A percentile compares a stretch with the other conserved stretches of the same genome.
Evolutionary conservation across 2,888 invertebrate genomes (phyloP).

Genomic region (Ophioninae sp.): DNA sequence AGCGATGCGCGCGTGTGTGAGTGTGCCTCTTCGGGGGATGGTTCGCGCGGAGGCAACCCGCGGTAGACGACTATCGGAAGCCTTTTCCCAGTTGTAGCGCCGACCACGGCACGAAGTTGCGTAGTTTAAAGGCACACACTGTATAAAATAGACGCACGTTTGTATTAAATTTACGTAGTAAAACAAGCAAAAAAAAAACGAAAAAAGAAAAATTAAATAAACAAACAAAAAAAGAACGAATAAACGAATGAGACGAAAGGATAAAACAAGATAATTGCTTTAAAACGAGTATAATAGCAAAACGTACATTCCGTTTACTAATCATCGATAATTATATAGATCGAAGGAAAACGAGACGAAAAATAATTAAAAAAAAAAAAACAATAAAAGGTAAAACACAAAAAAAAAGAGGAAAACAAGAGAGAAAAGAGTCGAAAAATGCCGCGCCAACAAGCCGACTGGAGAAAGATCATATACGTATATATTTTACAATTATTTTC

Average conservation of each 20-base stretch:
- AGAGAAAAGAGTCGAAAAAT: slow-evolving; percentile 59
- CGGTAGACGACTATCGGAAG: slow-evolving; percentile 69
- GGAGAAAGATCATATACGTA: slow-evolving; percentile 77
- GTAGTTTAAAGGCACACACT: slow-evolving; percentile 80
- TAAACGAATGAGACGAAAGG: slow-evolving; percentile 28
- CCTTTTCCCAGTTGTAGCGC: slow-evolving; percentile 78
- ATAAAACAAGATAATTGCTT: slow-evolving; percentile 51
- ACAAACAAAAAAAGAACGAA: slow-evolving; percentile 39
- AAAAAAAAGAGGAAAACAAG: slow-evolving; percentile 37
- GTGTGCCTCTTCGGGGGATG: slow-evolving; percentile 38
- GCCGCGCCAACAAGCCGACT: slow-evolving; percentile 74
- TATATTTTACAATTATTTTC: slow-evolving; percentile 79
- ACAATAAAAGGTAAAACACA: slow-evolving; percentile 15
- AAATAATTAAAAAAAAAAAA: slow-evolving; percentile 19
- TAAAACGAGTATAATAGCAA: slow-evolving; percentile 54
- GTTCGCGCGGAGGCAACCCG: slow-evolving; percentile 64
- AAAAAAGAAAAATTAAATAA: slow-evolving; percentile 41
- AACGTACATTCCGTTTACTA: slow-evolving; percentile 1
- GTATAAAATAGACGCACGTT: slow-evolving; percentile 78
- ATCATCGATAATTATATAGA: slow-evolving; percentile 31
- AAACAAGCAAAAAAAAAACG: slow-evolving; percentile 45
- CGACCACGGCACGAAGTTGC: slow-evolving; percentile 79
- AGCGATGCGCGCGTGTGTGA: slow-evolving; percentile 4
- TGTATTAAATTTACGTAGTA: slow-evolving; percentile 71
- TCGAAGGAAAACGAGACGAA: slow-evolving; percentile 25